phyloP scores from a whole-genome alignment of 2,797 vertebrate genomes.

The Sebastes oblongus region DNA sequence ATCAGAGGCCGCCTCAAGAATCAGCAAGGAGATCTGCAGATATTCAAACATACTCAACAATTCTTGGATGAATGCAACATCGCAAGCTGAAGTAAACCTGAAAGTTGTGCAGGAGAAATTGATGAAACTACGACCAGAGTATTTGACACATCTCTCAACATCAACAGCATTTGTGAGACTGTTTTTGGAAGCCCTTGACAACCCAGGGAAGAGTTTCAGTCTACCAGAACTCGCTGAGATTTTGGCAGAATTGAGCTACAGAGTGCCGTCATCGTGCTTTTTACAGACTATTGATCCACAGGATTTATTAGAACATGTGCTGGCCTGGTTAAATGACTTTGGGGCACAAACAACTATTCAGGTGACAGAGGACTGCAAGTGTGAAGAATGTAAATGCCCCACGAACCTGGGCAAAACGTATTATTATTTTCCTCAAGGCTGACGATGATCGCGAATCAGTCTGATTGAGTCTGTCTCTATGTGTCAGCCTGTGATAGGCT shows the following conservation, averaged over 20 bases:
- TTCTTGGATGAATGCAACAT: neutral
- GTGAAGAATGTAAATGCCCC: neutral
- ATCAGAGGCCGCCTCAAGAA: too few species aligned
- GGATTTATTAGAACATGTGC: too few species aligned
- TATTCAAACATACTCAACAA: neutral
- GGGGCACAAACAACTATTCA: too few species aligned
- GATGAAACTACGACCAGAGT: too few species aligned
- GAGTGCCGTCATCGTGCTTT: accelerated
- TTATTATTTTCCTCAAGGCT: neutral
- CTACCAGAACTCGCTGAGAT: accelerated
- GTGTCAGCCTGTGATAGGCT: too few species aligned
- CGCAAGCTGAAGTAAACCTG: neutral
- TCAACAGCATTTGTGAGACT: neutral
- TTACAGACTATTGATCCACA: too few species aligned
- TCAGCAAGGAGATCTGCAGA: neutral
- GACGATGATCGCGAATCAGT: neutral
- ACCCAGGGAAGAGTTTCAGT: neutral
- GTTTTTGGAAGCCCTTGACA: neutral
- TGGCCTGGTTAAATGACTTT: too few species aligned
- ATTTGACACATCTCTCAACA: neutral
- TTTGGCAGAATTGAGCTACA: neutral
- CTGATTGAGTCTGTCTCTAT: too few species aligned
- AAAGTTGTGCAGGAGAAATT: neutral
- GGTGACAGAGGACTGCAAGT: too few species aligned
- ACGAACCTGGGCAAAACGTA: neutral